phyloP scores from a whole-genome alignment of 1,140 invertebrate species.

The Zaprionus camerounensis region DNA sequence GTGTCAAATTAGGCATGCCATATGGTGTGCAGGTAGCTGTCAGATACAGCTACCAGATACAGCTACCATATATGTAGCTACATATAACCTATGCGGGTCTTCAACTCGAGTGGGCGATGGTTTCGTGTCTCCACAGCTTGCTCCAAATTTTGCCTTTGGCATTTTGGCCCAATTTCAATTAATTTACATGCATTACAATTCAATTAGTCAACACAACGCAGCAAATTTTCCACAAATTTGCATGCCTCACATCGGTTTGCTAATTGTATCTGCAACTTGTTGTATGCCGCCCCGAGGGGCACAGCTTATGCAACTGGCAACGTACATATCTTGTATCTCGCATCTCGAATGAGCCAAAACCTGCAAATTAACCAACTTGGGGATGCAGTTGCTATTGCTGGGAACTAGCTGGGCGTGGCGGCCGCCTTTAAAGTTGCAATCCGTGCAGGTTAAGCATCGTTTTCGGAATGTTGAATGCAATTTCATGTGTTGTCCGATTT shows the following conservation, averaged over 20 bases:
- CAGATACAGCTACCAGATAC: conserved; percentile 15
- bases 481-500: too few species aligned
- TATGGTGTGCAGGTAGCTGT: conserved; percentile 37
- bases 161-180: conserved; percentile 37
- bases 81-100: not conserved
- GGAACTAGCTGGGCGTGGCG: not conserved
- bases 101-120: not conserved
- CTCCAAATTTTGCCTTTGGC: conserved; percentile 35
- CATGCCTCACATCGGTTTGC: conserved; percentile 4
- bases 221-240: conserved; percentile 24
- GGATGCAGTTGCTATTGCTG: not conserved
- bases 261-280: conserved; percentile 43
- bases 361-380: conserved; percentile 22
- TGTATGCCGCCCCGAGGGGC: not conserved
- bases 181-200: conserved; percentile 46
- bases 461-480: too few species aligned
- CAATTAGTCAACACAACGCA: conserved; percentile 39
- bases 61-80: conserved; percentile 5
- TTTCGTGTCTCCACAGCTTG: conserved; percentile 3
- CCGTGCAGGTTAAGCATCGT: not conserved
- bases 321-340: not conserved
- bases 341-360: conserved; percentile 30
- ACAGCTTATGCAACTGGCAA: conserved; percentile 17
- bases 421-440: not conserved
- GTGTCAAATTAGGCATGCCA: conserved; percentile 67